Base-by-base conservation (phyloP, 2,113 vertebrate genomes). In the Podocnemis expansa region DNA sequence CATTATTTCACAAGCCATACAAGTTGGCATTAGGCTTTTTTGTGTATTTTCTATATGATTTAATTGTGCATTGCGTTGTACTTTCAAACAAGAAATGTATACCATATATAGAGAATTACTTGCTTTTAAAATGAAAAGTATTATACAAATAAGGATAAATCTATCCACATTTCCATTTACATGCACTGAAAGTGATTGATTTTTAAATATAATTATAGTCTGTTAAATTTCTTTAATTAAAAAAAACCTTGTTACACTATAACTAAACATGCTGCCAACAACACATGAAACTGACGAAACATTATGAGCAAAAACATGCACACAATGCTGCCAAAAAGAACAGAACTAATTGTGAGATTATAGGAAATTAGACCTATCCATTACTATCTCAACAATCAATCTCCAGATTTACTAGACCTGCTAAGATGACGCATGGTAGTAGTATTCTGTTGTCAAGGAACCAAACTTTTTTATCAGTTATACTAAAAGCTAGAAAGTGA, bases 1-100 rank as follows among this genome's bases (percentile, higher is more conserved):
- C 87, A 91, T 97, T 97, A 96, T 97, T 97, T 97, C 84, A 91
- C 52, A 89, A 81, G 10, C 14, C 85, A 21, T 88, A 92, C 51
- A 88, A 93, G 89, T 51, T 34, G 95, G 8, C 34, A 38, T 85
- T 89, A 87, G 45, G 52, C 2, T 45, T 96, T 88, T 78, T 91
- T 93, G 81, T 78, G 5, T 34, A 73, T 87, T 96, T 97, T 93
- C 73, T 60, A 8, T 87, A 89, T 92, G 29, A 95, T 93, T 96
- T 91, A 93, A 92, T 93, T 95, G 91, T 88, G 58, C 41, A 84
- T 7, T 10, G 76, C 85, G 29, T 60, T 94, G 55, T 38, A 76
- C 76, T 92, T 58, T 85, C 87, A 78, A 85, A 80, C 41, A 60
- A 29, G 56, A 73, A 95, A 63, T 5, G 86, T 21, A 4, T 90